A percentile compares a stretch with the other conserved stretches of the same genome.
These are phyloP conservation scores for Pelusios castaneus DNA, from an alignment of 2,113 vertebrate genomes.

Conservation along the genomic window DNA sequence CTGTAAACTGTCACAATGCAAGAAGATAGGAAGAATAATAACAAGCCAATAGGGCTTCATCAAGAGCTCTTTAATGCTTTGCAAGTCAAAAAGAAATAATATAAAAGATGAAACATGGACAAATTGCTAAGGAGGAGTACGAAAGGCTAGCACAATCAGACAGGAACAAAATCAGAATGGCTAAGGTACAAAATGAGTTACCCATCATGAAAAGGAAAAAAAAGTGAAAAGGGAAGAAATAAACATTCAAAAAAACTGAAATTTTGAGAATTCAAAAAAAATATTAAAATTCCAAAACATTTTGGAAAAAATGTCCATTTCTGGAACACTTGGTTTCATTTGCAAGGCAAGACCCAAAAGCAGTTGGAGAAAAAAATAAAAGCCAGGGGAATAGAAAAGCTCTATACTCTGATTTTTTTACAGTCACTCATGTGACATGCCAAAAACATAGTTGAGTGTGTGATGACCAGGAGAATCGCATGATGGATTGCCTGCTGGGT, in stretches of 20 bases:
- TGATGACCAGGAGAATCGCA: too few species aligned
- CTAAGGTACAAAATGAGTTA: not conserved
- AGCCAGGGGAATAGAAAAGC: not conserved
- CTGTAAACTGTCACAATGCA: not conserved
- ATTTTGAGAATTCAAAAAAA: not conserved
- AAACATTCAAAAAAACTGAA: not conserved
- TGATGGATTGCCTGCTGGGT: too few species aligned
- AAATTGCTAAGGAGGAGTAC: not conserved
- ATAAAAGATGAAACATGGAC: not conserved
- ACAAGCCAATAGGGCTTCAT: not conserved
- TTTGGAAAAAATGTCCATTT: not conserved
- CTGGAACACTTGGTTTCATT: not conserved
- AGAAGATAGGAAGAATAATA: not conserved
- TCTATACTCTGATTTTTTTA: not conserved
- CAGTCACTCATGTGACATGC: accelerated
- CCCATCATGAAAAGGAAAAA: not conserved
- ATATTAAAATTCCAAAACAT: not conserved
- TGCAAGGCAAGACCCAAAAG: not conserved
- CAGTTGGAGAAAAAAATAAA: not conserved
- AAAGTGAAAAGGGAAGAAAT: not conserved
- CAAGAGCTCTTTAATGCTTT: not conserved
- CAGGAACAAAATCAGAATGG: not conserved
- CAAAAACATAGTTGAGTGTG: not conserved
- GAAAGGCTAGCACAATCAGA: not conserved
- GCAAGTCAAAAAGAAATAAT: not conserved